phyloP scores from a whole-genome alignment of 2,113 vertebrate species.

The Uria aalge region DNA sequence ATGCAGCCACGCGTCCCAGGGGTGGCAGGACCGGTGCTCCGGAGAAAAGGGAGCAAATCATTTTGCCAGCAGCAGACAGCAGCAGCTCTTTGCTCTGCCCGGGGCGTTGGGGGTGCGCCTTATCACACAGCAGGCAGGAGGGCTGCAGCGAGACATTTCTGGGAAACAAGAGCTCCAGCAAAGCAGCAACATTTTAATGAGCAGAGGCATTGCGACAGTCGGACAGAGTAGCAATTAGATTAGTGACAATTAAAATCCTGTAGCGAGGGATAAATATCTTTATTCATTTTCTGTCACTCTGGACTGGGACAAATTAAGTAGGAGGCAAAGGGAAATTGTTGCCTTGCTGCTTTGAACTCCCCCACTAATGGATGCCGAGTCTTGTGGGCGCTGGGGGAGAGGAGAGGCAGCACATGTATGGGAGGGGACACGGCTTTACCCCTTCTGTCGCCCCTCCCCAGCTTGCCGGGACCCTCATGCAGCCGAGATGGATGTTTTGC shows the following conservation, averaged over 20 bases:
- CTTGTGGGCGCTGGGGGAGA: not conserved
- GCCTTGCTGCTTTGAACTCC: constrained; percentile 33
- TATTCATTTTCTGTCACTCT: constrained; percentile 57
- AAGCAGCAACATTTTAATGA: constrained; percentile 66
- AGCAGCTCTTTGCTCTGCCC: not conserved
- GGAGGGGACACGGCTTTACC: not conserved
- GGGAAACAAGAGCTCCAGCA: not conserved
- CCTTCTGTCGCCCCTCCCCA: not conserved
- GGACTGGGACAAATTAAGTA: constrained; percentile 38
- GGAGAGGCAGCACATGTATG: rapidly evolving
- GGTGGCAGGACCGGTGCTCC: not conserved
- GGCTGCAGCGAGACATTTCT: not conserved
- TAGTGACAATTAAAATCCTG: constrained; percentile 75
- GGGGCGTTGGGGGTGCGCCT: not conserved
- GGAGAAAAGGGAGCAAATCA: not conserved
- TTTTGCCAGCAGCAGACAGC: not conserved
- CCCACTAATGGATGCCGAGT: not conserved
- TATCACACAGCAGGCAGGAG: not conserved
- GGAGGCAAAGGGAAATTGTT: constrained; percentile 43
- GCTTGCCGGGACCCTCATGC: not conserved
- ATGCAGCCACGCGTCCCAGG: rapidly evolving
- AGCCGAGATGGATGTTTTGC: not conserved
- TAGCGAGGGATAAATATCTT: constrained; percentile 66
- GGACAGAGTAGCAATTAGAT: constrained; percentile 73
- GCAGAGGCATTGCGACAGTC: constrained; percentile 32